Base-by-base conservation (phyloP, 2,888 invertebrate genomes). In the Chalcosyrphus nemorum region DNA sequence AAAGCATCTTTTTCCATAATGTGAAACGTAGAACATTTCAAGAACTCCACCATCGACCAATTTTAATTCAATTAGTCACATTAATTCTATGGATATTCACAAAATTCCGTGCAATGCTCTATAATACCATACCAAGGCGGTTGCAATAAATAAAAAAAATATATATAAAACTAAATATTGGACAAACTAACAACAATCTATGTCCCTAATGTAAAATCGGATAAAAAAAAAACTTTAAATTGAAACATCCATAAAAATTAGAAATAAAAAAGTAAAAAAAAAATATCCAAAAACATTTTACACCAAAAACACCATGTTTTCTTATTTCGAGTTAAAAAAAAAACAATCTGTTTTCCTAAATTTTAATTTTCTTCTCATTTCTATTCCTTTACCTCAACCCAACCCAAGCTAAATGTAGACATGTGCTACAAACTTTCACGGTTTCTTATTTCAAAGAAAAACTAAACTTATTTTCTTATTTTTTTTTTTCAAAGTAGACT, bases 41-140 rank as follows among this genome's bases (percentile, higher is more conserved):
- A 86, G 90, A 90, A 68, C 87, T 90, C 11, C 87, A 89, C 45
- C 89, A 91, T 86, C 89, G 91, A 88, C 91, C 91, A 81, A 87
- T 90, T 86, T 89, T 91, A 56, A 88, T 90, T 87, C 89, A 90
- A 86, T 82, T 91, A 85, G 87, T 90, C 61, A 86, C 89, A 72
- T 84, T 91, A 57, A 65, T 90, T 72, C 86, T 91, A 50, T 91
- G 91, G 91, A 87, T 91, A 77, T 89, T 90, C 76, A 88, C 87
- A 50, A 90, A 89, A 77, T 88, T 90, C 86, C 90, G 90, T 89
- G 88, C 88, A 88, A 87, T 90, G 65, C 87, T 89, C 29, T 87
- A 89, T 85, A 88, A 90, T 61, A 88, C 88, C 70, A 81, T 88
- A 78, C 87, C 87, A 86, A 88, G 88, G 47, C 86, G 89, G 71